Evolutionary conservation across 2,888 invertebrate genomes (phyloP), one percentile per base, ranked within the genome.

Genomic region (Trissolcus brochymenae): DNA sequence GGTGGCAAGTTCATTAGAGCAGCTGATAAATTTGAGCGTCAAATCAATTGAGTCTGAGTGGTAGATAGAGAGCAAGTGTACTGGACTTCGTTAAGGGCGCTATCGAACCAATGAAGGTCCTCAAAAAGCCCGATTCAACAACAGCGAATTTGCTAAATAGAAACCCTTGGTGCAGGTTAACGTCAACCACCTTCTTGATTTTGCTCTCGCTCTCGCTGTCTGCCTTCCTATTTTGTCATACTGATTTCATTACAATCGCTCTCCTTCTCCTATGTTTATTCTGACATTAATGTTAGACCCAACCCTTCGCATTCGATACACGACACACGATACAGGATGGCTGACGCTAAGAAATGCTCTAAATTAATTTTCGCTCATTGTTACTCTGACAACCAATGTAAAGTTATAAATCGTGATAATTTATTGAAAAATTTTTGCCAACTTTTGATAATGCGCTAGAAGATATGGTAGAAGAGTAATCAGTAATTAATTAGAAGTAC

Each of bases 211-310:
- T 68, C 65, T 77, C 68, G 64, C 77, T 68, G 40, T 43, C 57
- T 25, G 35, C 62, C 57, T 46, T 35, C 14, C 51, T 65, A 78
- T 73, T 78, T 78, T 70, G 77, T 78, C 77, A 78, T 78, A 73
- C 70, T 70, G 73, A 78, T 73, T 78, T 65, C 68, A 72, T 60
- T 65, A 78, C 73, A 78, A 78, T 78, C 70, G 65, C 41, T 68
- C 35, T 9, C 35, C 65, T 61, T 65, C 64, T 57, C n/a, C 68
- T 60, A 50, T 62, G 67, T 66, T 67, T 57, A 62, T 71, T 66
- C 53, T 64, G 11, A 35, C 66, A 72, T 77, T 72, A 68, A 77
- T 77, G 73, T 73, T 77, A 61, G 53, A 50, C 56, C 73, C 68
- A 70, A 65, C 73, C 77, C 77, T 77, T 73, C 54, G n/a, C 46